Percentiles rank a stretch among this genome's conserved stretches.
These are phyloP conservation scores for Gryon sp. DNA, from an alignment of 1,140 invertebrate genomes.

Conservation along the genomic window DNA sequence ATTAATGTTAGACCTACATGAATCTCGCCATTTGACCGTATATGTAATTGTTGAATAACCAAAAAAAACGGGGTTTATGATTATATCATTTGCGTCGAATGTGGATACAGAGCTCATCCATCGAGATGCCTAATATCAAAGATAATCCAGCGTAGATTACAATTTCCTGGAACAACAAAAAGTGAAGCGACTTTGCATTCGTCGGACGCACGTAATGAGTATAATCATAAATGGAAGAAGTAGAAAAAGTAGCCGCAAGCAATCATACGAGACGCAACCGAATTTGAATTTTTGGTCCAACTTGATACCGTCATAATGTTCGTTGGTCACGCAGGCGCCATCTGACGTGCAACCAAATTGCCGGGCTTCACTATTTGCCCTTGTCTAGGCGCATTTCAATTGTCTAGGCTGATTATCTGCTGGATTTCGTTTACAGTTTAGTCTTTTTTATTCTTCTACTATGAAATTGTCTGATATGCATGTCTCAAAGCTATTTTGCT, in stretches of 20 bases:
- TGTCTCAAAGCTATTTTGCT: too few species aligned
- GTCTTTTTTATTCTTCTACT: too few species aligned
- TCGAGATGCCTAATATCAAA: slow-evolving; percentile 49
- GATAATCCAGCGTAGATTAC: slow-evolving; percentile 39
- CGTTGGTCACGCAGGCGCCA: slow-evolving; percentile 74
- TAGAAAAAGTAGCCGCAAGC: slow-evolving; percentile 74
- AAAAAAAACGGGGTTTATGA: slow-evolving; percentile 42
- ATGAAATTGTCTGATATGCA: too few species aligned
- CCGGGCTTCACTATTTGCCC: slow-evolving; percentile 40
- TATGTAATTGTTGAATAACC: slow-evolving; percentile 46
- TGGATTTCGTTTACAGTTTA: background rate
- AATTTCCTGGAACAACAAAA: slow-evolving; percentile 72
- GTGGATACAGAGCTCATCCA: slow-evolving; percentile 33
- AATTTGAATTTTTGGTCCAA: slow-evolving; percentile 73
- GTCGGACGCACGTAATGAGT: slow-evolving; percentile 70
- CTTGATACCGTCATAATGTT: slow-evolving; percentile 67
- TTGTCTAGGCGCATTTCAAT: slow-evolving; percentile 41
- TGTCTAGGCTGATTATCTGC: slow-evolving; percentile 28
- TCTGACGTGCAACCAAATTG: slow-evolving; percentile 74
- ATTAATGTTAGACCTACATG: slow-evolving; percentile 53
- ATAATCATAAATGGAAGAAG: slow-evolving; percentile 76
- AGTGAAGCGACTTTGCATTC: slow-evolving; percentile 42
- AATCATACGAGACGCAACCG: slow-evolving; percentile 69
- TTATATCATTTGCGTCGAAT: too few species aligned
- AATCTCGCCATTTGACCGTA: slow-evolving; percentile 22